Conservation (phyloP, 2,113 vertebrate species). For the Dendrocopos noguchii region DNA sequence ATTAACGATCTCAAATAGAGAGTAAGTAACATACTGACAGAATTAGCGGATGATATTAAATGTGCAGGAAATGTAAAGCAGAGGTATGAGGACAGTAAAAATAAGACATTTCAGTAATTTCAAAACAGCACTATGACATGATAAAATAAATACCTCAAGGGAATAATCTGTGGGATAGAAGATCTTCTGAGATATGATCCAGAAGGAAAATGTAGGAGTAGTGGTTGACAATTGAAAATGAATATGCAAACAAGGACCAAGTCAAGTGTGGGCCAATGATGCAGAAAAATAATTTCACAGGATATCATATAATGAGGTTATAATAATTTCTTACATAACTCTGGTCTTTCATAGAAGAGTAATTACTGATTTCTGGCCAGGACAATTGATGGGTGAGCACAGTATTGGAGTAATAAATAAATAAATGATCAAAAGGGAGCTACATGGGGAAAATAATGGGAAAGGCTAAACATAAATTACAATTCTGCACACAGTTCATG, state of each 20-base stretch:
- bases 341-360: neutral
- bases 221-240: neutral
- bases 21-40: neutral
- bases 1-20: neutral
- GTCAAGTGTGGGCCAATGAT: neutral
- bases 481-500: neutral
- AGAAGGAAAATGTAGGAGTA: neutral
- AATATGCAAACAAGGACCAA: neutral
- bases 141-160: neutral
- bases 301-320: neutral
- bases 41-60: neutral
- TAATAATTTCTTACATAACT: neutral
- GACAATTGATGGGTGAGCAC: neutral
- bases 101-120: conserved; percentile 5
- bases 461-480: neutral
- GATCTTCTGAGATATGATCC: neutral
- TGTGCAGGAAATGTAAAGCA: neutral
- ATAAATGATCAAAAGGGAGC: neutral
- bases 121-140: neutral
- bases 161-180: neutral
- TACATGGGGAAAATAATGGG: neutral
- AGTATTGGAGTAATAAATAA: neutral
- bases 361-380: neutral
- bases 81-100: neutral
- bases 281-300: neutral